These are phyloP conservation scores for Ranitomeya imitator DNA, from an alignment of 2,113 vertebrate species.

Conservation along the genomic window DNA sequence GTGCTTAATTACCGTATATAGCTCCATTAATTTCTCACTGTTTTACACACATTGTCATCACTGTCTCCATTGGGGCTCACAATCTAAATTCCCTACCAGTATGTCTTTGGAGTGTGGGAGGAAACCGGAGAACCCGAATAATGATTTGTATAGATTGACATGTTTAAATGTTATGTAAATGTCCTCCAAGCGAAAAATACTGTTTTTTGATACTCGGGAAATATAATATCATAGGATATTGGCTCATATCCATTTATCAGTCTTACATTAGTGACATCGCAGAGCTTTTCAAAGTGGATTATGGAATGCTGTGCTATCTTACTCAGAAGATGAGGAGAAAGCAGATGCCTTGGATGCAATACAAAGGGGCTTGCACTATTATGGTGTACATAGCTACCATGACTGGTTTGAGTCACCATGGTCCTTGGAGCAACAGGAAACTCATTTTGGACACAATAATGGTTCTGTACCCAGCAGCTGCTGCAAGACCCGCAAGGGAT, in stretches of 20 bases:
- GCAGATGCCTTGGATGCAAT: slow-evolving; percentile 81
- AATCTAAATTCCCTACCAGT: too few relatives aligned
- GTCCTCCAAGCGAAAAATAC: neutral
- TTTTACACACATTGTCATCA: too few relatives aligned
- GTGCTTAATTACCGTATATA: too few relatives aligned
- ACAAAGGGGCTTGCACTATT: slow-evolving; percentile 80
- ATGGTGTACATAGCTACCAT: slow-evolving; percentile 80
- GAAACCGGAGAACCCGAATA: neutral
- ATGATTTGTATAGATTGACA: neutral
- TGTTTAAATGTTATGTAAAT: neutral
- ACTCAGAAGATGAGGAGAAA: slow-evolving; percentile 77
- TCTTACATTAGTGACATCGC: slow-evolving; percentile 70
- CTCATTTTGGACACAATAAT: slow-evolving; percentile 58
- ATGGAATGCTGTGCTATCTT: slow-evolving; percentile 74
- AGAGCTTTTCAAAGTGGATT: slow-evolving; percentile 80
- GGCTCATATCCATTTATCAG: neutral
- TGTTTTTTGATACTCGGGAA: neutral
- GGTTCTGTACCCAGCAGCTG: slow-evolving; percentile 83
- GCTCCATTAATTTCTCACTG: too few relatives aligned
- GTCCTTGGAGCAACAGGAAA: slow-evolving; percentile 66
- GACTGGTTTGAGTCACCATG: slow-evolving; percentile 85
- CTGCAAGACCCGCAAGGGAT: slow-evolving; percentile 76
- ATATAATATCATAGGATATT: neutral
- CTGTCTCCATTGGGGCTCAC: too few relatives aligned
- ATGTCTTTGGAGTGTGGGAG: too few relatives aligned